Evolutionary conservation across 2,797 vertebrate genomes (phyloP), one percentile per base, ranked within the genome.

Genomic region (Poecile montanus): DNA sequence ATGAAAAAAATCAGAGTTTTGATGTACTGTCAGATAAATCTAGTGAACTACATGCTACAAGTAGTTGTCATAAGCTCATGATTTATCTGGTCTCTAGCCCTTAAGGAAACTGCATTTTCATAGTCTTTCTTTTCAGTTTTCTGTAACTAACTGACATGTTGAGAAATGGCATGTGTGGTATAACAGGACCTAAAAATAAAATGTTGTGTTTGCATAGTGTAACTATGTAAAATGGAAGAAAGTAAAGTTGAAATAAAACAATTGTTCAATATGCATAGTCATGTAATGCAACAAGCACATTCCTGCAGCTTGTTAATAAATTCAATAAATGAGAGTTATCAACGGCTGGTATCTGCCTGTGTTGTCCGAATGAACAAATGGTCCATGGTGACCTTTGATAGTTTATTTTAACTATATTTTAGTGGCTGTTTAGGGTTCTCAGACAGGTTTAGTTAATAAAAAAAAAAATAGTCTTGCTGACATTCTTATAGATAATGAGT

Each of bases 301-400:
- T 91, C 90, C 93, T 92, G 48, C 79, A 89, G 90, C 83, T 91
- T 71, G 87, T 85, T 95, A 96, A 93, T 95, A 94, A 93, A 91
- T 93, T 84, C 91, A 91, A 47, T 75, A 95, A 93, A 67, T 60
- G 36, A 73, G 62, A 79, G 15, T 91, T 97, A 96, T 97, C 95
- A 96, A 17, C 17, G 5, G 42, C 81, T 93, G 77, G 32, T 85
- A 94, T 96, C 93, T 93, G 71, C 75, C 50, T 94, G 47, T 77
- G 85, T 51, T 91, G 67, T 80, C 93, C 89, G 63, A 63, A 62
- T 91, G 74, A 96, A 80, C 75, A 96, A 94, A 79, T 79, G 85
- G 84, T 89, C 44, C 82, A 27, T 88, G 85, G 77, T 94, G 91
- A 97, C 96, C 87, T 97, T 96, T 92, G 74, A 76, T 95, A 85